Base-by-base conservation (phyloP, 2,888 invertebrate genomes). In the Pseudanteris insignis region DNA sequence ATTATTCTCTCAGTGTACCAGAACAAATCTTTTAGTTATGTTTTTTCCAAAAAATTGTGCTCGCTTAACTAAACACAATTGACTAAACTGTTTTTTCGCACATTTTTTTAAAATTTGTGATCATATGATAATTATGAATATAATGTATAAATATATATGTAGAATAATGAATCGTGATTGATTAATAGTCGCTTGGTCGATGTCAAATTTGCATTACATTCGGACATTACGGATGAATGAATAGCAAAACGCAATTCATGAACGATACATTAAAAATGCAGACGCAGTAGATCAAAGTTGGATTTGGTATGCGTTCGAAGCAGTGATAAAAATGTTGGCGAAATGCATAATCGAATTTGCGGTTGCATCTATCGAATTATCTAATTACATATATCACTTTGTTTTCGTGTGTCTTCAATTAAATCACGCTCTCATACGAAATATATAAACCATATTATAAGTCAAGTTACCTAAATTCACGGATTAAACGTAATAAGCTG, bases 321-420 rank as follows among this genome's bases (percentile, higher is more conserved):
- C 48, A 44, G 30, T 48, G 44, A 61, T 61, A 53, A 54, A 60
- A 47, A 54, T 60, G 54, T 48, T 54, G 38, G 15, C 38, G 48
- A 54, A 54, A 54, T 44, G 44, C 38, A 44, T 50, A 54, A 61
- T 54, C 54, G 44, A 54, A 54, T 54, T 44, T 41, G 54, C 40
- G 53, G 44, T 54, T 48, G 44, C 54, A 61, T 54, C 53, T 43
- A 54, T 60, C 34, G 53, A 46, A 38, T 54, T 53, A 60, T 60
- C 53, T 47, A 53, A 60, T 60, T 53, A n/a, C n/a, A n/a, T n/a
- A 48, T 37, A 60, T 60, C 43, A 48, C 53, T 54, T 60, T 60
- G 47, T 54, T 53, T 41, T 51, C 60, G 51, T 54, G 48, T 47
- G 53, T 48, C 53, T 60, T 53, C 44, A 54, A 50, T 54, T 38